These are phyloP conservation scores for Stenopsyche tienmushanensis DNA, from an alignment of 1,140 invertebrate genomes.

Conservation along the genomic window DNA sequence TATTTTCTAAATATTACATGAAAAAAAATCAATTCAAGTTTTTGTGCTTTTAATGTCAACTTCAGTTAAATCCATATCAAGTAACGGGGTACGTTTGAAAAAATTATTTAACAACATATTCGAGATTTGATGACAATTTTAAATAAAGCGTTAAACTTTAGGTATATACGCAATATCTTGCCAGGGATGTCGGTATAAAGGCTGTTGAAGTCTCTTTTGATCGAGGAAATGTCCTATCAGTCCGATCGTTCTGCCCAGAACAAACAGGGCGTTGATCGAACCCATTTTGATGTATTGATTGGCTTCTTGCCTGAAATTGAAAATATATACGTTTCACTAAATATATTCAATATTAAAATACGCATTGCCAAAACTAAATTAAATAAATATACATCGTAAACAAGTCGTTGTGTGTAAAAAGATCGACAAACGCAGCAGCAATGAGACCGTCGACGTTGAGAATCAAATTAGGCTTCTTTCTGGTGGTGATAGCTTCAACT, in stretches of 20 bases:
- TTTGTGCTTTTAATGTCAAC: no score
- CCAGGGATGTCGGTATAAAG: conserved; percentile 98
- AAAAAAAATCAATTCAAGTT: no score
- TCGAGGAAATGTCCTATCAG: conserved; percentile 99
- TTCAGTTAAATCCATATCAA: no score
- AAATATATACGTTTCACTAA: not conserved
- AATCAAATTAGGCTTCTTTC: conserved; percentile 99
- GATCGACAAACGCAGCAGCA: conserved; percentile 95
- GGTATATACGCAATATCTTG: conserved; percentile 99
- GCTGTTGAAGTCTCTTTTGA: conserved; percentile 98
- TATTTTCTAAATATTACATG: no score
- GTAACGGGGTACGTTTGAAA: not conserved
- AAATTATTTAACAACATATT: not conserved
- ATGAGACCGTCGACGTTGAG: conserved; percentile 99
- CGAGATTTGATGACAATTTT: not conserved
- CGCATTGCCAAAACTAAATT: not conserved
- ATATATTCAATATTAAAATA: not conserved
- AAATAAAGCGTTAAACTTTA: conserved; percentile 20
- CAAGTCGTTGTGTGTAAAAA: conserved; percentile 86
- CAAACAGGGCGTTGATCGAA: conserved; percentile 97
- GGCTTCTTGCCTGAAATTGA: conserved; percentile 82
- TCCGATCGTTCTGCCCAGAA: conserved; percentile 96
- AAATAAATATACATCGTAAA: conserved; percentile 81
- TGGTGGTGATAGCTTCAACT: conserved; percentile 98
- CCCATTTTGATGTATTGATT: conserved; percentile 98